Evolutionary conservation across 2,888 invertebrate genomes (phyloP).

Genomic region (Tachina lurida): DNA sequence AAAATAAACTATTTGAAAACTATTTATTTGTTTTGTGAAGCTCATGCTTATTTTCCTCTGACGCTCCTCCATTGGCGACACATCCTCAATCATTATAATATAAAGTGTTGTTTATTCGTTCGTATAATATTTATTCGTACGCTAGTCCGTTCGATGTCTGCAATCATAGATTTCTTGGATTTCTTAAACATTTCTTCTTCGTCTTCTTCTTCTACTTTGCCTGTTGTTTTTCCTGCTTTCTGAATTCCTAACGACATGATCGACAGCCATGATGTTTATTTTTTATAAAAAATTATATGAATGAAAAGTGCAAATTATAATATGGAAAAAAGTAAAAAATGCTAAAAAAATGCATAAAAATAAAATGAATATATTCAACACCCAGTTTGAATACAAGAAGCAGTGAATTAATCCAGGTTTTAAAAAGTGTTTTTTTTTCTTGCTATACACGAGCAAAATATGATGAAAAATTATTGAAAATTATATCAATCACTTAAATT

Average conservation of each 20-base stretch:
- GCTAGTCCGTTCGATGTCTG: not conserved
- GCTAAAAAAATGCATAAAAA: constrained; percentile 10
- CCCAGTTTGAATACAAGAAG: constrained; percentile 20
- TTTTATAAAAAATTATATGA: constrained; percentile 53
- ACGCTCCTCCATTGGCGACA: constrained; percentile 55
- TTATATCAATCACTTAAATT: constrained; percentile 30
- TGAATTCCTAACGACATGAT: constrained; percentile 53
- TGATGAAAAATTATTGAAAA: constrained; percentile 26
- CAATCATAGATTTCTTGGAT: constrained; percentile 62
- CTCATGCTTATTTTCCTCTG: constrained; percentile 40
- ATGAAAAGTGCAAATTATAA: constrained; percentile 70
- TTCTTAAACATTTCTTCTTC: constrained; percentile 27
- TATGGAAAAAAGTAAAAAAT: constrained; percentile 14
- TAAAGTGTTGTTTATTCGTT: constrained; percentile 28
- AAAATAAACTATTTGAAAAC: constrained; percentile 41
- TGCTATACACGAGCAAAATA: constrained; percentile 3
- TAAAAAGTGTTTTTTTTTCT: not conserved
- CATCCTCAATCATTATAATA: constrained; percentile 68
- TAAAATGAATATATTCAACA: constrained; percentile 34
- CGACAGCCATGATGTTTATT: constrained; percentile 30
- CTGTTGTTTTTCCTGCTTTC: constrained; percentile 54
- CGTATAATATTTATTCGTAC: not conserved
- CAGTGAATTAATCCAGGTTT: constrained; percentile 3
- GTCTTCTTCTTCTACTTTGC: not conserved
- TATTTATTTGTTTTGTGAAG: constrained; percentile 43